Evolutionary conservation across 2,888 invertebrate genomes (phyloP).

Genomic region (Mermis nigrescens): DNA sequence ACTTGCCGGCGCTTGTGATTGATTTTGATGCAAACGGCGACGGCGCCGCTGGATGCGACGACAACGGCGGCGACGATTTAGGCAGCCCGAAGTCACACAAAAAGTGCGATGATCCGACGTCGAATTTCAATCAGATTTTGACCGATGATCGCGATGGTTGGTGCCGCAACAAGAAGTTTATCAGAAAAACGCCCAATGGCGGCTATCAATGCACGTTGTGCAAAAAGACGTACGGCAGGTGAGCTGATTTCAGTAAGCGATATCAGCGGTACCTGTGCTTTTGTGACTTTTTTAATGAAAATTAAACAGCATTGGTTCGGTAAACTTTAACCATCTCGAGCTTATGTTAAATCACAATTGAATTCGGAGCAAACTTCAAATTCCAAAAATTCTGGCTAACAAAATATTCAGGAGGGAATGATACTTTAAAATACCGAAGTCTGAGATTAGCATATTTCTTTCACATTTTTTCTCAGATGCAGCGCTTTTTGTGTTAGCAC

Average conservation of each 20-base stretch:
- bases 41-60: neutral
- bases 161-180: conserved; percentile 32
- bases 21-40: neutral
- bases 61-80: neutral
- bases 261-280: neutral
- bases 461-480: too few relatives aligned
- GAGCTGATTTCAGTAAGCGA: neutral
- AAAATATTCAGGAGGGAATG: too few relatives aligned
- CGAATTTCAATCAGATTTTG: neutral
- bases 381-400: too few relatives aligned
- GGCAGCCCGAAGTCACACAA: neutral
- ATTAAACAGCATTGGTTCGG: neutral
- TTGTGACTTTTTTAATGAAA: neutral
- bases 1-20: too few relatives aligned
- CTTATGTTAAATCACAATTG: too few relatives aligned
- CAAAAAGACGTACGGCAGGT: conserved; percentile 26
- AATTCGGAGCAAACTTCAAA: too few relatives aligned
- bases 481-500: too few relatives aligned
- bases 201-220: conserved; percentile 29
- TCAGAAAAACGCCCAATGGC: conserved; percentile 22
- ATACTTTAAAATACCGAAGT: too few relatives aligned
- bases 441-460: too few relatives aligned
- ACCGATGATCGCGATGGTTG: conserved; percentile 18
- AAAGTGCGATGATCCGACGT: neutral
- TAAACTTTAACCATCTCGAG: too few relatives aligned